Conservation (phyloP, 1,140 invertebrate species). For the Oedothorax gibbosus region DNA sequence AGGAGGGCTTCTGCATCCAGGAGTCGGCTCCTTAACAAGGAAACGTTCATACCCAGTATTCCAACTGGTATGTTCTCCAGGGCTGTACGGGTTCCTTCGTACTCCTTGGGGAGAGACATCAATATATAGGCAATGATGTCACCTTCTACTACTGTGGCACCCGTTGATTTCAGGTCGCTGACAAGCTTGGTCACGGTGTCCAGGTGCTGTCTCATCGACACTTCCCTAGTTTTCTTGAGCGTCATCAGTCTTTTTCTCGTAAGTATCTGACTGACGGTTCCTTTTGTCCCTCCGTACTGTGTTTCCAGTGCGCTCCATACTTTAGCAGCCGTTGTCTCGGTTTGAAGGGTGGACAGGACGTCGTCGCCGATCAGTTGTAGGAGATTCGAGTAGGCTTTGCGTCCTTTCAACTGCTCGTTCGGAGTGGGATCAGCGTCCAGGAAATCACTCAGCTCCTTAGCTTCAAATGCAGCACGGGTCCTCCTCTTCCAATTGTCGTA, state of each 20-base stretch:
- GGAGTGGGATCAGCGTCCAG: too few relatives aligned
- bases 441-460: too few relatives aligned
- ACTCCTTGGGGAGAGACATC: neutral
- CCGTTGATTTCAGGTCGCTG: neutral
- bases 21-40: neutral
- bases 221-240: neutral
- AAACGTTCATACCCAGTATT: neutral
- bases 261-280: neutral
- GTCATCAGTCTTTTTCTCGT: neutral
- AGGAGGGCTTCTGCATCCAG: neutral
- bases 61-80: neutral
- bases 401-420: too few relatives aligned
- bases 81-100: neutral
- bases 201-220: neutral
- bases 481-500: too few relatives aligned
- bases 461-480: too few relatives aligned
- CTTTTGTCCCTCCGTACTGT: too few relatives aligned
- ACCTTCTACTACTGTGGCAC: neutral
- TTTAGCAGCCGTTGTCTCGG: too few relatives aligned
- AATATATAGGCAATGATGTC: neutral
- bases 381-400: too few relatives aligned
- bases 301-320: too few relatives aligned
- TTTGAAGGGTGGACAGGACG: too few relatives aligned
- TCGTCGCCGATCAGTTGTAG: too few relatives aligned
- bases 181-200: neutral